Percentiles rank a stretch among this genome's conserved stretches.
Evolutionary conservation across 2,797 vertebrate genomes (phyloP).

Genomic region (Columba guinea): DNA sequence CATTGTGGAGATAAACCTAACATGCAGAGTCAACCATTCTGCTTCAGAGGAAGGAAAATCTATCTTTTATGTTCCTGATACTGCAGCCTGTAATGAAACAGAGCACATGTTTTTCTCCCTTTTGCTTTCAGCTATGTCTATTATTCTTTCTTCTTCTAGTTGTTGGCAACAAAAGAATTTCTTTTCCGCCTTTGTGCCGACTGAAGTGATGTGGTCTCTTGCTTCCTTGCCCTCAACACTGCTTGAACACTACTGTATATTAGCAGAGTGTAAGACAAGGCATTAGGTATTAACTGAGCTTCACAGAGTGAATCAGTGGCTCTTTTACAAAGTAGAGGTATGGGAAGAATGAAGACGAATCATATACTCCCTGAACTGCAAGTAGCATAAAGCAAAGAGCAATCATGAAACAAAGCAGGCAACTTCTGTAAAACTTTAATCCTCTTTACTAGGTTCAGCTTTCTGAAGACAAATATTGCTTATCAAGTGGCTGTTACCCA

Average conservation of each 20-base stretch:
- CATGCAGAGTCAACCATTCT: background rate
- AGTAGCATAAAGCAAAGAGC: background rate
- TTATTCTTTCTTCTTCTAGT: background rate
- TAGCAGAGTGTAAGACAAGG: background rate
- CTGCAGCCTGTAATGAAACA: background rate
- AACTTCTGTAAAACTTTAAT: background rate
- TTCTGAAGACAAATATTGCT: background rate
- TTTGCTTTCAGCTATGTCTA: background rate
- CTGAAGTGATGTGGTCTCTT: background rate
- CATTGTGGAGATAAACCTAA: background rate
- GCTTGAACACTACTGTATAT: background rate
- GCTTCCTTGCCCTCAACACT: background rate
- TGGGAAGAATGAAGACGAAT: background rate
- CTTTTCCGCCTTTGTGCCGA: accelerated
- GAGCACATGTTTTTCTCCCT: background rate
- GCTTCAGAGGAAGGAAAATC: background rate
- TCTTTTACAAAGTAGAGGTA: background rate
- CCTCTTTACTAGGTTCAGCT: background rate
- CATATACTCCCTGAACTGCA: background rate
- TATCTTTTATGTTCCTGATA: background rate
- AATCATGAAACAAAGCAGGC: background rate
- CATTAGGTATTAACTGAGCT: background rate
- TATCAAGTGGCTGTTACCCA: background rate
- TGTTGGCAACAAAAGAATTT: background rate
- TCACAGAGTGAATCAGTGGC: background rate